Base-by-base conservation (phyloP, 2,113 vertebrate species). In the Epinephelus fuscoguttatus region DNA sequence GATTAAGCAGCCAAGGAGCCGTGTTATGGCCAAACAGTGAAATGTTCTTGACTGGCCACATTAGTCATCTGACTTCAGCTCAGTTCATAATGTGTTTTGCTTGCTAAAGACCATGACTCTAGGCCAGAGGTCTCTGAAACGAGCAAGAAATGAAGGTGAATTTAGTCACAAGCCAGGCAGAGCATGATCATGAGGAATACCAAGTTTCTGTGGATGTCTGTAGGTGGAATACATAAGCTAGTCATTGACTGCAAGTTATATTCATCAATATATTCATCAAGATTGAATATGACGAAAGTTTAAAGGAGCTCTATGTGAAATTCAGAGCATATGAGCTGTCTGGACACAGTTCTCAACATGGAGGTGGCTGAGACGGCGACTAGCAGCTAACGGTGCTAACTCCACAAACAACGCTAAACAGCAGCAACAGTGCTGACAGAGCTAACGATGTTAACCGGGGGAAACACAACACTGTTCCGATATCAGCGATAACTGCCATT, bases 11-110 rank as follows among this genome's bases (percentile, higher is more conserved):
- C 62, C 19, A 40, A 30, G 7, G 52, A 66, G 18, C 18, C 52
- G 56, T 21, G 74, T 78, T 55, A 70, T 55, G 50, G 21, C 25
- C 19, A 45, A 52, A 45, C 10, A 18, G 33, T 37, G 33, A 37
- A 50, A 68, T 42, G 42, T 60, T 55, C 21, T 40, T 27, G 53
- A 75, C 27, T 6, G 7, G n/a, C 25, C 21, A 56, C 23, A 53
- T 50, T 47, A 70, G 56, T 64, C 45, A 49, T 69, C 25, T 78
- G 72, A 66, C 56, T 37, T 79, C 27, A 23, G 3, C 19, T 62
- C 17, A 88, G 55, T 8, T 81, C 10, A 55, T 61, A 18, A 15
- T 72, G 75, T 76, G 21, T 61, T 68, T 78, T 17, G 57, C 37
- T 62, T 18, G 25, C 21, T 76, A 55, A 53, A 59, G 25, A 21